Conservation (phyloP, 2,113 vertebrate genomes). For the Gasterosteus nipponicus region DNA sequence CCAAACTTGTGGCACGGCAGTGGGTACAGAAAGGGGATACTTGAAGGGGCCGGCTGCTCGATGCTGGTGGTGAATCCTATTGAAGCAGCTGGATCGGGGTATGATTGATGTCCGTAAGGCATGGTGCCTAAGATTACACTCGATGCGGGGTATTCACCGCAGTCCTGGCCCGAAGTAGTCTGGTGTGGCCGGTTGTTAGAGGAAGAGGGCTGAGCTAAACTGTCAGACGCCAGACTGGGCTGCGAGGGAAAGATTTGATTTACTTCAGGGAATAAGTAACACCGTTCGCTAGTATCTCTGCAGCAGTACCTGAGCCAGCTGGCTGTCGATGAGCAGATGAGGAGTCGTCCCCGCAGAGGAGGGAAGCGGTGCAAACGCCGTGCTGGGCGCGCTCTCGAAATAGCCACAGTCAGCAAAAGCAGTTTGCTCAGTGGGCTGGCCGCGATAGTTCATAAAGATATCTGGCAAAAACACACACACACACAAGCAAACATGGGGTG, state of each 20-base stretch:
- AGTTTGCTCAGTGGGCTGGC: slow-evolving; percentile 69
- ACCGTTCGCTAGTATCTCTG: not conserved
- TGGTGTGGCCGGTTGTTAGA: slow-evolving; percentile 51
- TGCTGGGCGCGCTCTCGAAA: slow-evolving; percentile 69
- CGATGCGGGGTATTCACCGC: slow-evolving; percentile 58
- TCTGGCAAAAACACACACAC: slow-evolving; percentile 62
- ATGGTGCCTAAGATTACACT: slow-evolving; percentile 56
- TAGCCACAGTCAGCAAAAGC: slow-evolving; percentile 76
- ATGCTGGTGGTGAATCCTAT: slow-evolving; percentile 45
- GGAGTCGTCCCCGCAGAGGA: slow-evolving; percentile 51
- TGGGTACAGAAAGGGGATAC: slow-evolving; percentile 68
- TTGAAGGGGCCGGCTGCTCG: slow-evolving; percentile 52
- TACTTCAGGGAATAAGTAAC: not conserved
- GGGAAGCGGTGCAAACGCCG: slow-evolving; percentile 53
- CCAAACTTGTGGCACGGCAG: slow-evolving; percentile 74
- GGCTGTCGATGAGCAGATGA: slow-evolving; percentile 66
- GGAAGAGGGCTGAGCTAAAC: slow-evolving; percentile 63
- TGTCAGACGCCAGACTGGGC: slow-evolving; percentile 68
- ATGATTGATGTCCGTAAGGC: slow-evolving; percentile 50
- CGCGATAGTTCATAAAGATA: slow-evolving; percentile 79
- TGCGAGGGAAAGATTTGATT: slow-evolving; percentile 36
- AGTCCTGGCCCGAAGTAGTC: slow-evolving; percentile 61
- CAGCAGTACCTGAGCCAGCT: slow-evolving; percentile 74
- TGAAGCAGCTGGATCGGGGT: slow-evolving; percentile 50
- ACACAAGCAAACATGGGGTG: not conserved